phyloP scores from a whole-genome alignment of 2,797 vertebrate genomes.

The Cirrhinus mrigala region DNA sequence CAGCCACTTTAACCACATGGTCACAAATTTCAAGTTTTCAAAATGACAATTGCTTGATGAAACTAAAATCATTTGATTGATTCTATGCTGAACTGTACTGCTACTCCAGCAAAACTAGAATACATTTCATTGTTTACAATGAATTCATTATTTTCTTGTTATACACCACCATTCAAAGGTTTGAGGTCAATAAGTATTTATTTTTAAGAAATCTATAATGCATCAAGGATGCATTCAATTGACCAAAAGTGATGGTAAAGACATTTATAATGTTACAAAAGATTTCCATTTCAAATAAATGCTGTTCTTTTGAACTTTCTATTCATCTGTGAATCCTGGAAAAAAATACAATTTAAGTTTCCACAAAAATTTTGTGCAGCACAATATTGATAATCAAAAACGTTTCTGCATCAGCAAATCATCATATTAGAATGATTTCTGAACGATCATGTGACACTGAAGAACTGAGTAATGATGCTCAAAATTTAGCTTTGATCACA shows the following conservation, averaged over 20 bases:
- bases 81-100: too few species aligned
- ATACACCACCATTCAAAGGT: too few species aligned
- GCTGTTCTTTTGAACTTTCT: neutral
- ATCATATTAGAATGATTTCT: neutral
- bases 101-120: too few species aligned
- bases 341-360: neutral
- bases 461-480: too few species aligned
- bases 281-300: neutral
- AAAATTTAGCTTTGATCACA: neutral
- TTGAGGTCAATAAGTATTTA: too few species aligned
- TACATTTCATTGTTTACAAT: too few species aligned
- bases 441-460: too few species aligned
- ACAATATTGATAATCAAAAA: neutral
- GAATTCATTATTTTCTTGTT: too few species aligned
- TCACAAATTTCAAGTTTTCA: too few species aligned
- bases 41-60: too few species aligned
- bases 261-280: neutral
- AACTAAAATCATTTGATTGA: too few species aligned
- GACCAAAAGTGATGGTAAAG: neutral
- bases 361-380: neutral
- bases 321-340: neutral
- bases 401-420: neutral
- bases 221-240: neutral
- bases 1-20: neutral
- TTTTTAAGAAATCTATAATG: neutral